These are phyloP conservation scores for Onychomys arenicola DNA, from an alignment of 2,797 vertebrate species.

Conservation along the genomic window DNA sequence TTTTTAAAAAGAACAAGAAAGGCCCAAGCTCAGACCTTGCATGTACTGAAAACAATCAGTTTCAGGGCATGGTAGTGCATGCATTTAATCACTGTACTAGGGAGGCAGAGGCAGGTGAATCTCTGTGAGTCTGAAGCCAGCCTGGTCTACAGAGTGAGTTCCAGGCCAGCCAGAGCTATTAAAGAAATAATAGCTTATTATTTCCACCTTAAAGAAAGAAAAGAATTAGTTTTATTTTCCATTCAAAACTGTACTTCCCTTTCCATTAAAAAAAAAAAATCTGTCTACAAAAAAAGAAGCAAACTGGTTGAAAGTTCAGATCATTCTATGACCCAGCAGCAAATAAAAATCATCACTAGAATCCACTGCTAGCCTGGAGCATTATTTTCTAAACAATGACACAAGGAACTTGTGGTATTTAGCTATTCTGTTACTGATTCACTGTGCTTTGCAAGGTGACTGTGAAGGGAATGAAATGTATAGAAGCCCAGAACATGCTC, in stretches of 20 bases:
- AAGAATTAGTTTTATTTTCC: not conserved
- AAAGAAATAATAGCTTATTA: too few species aligned
- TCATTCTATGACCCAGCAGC: slow-evolving; percentile 48
- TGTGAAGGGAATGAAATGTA: slow-evolving; percentile 63
- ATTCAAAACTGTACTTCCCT: not conserved
- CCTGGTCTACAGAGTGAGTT: not conserved
- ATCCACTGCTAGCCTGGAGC: slow-evolving; percentile 59
- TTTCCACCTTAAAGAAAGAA: not conserved
- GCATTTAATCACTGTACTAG: not conserved
- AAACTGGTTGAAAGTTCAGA: slow-evolving; percentile 53
- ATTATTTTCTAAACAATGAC: slow-evolving; percentile 52
- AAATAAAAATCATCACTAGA: slow-evolving; percentile 69
- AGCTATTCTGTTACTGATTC: slow-evolving; percentile 77
- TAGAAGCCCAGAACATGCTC: slow-evolving; percentile 34
- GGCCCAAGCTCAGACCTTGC: not conserved
- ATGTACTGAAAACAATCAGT: not conserved
- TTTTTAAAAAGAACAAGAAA: not conserved
- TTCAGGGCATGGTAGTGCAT: not conserved
- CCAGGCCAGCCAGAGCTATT: not conserved
- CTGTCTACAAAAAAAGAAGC: not conserved
- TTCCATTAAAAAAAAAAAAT: not conserved
- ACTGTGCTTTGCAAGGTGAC: slow-evolving; percentile 72
- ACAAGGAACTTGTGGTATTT: slow-evolving; percentile 69
- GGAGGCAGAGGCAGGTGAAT: not conserved
- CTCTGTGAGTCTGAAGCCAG: not conserved